These are phyloP conservation scores for Ataeniobius toweri DNA, from an alignment of 2,797 vertebrate species.

Conservation along the genomic window DNA sequence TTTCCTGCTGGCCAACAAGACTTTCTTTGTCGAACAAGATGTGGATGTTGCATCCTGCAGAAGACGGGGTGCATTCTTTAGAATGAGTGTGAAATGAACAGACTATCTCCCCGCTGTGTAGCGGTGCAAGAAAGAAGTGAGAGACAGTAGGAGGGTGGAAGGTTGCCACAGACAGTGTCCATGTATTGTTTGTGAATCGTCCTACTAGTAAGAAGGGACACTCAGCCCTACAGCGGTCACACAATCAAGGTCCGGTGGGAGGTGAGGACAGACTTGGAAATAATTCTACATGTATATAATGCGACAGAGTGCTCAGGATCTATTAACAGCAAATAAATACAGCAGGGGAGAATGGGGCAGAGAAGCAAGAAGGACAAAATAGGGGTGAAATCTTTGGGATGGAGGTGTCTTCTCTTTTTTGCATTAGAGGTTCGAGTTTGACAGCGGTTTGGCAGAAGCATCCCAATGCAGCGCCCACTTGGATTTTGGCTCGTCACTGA, in stretches of 20 bases:
- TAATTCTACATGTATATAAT: constrained; percentile 47
- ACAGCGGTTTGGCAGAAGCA: constrained; percentile 79
- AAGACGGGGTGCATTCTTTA: constrained; percentile 65
- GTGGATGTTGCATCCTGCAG: constrained; percentile 48
- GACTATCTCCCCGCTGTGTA: constrained; percentile 67
- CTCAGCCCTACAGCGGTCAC: constrained; percentile 70
- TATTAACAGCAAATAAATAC: constrained; percentile 46
- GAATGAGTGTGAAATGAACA: constrained; percentile 66
- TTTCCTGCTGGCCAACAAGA: neutral
- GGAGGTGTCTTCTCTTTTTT: constrained; percentile 47
- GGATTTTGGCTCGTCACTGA: constrained; percentile 81
- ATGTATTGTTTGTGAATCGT: constrained; percentile 82
- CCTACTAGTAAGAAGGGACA: constrained; percentile 76
- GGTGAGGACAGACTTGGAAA: constrained; percentile 47
- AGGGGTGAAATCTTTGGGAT: constrained; percentile 50
- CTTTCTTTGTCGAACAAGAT: constrained; percentile 14
- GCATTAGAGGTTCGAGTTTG: constrained; percentile 73
- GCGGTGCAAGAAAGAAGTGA: constrained; percentile 59
- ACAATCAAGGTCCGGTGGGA: constrained; percentile 62
- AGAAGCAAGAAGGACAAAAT: constrained; percentile 44
- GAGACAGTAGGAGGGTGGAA: constrained; percentile 74
- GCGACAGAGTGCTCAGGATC: constrained; percentile 45
- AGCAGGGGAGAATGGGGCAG: constrained; percentile 51
- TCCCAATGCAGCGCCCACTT: constrained; percentile 76
- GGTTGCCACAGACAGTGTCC: constrained; percentile 72